Evolutionary conservation across 1,140 invertebrate genomes (phyloP).

Genomic region (Lepidurus packardi): DNA sequence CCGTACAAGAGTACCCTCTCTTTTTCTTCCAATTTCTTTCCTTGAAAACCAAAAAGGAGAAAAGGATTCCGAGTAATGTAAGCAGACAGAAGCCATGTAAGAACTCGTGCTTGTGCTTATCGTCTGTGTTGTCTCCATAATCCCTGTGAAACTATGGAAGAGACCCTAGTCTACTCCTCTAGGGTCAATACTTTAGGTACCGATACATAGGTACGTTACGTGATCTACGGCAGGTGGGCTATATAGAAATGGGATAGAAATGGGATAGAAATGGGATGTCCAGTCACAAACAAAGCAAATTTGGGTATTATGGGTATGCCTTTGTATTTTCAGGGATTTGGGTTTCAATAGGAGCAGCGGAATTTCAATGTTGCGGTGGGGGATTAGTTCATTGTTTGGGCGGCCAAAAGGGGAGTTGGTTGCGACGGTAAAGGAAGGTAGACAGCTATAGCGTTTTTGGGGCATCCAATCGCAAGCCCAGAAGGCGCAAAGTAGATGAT

Average conservation of each 20-base stretch:
- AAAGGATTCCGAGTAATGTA: not conserved
- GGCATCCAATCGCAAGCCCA: too few species aligned
- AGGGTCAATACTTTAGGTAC: not conserved
- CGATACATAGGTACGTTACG: not conserved
- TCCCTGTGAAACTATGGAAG: not conserved
- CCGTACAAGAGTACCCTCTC: not conserved
- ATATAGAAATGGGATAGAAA: not conserved
- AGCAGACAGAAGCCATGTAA: conserved; percentile 9
- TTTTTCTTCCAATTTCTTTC: not conserved
- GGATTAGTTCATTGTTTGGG: too few species aligned
- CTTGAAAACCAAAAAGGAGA: not conserved
- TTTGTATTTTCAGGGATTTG: too few species aligned
- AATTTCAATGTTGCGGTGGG: too few species aligned
- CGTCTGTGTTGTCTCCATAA: conserved; percentile 6
- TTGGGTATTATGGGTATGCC: too few species aligned
- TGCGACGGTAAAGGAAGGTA: too few species aligned
- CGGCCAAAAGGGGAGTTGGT: too few species aligned
- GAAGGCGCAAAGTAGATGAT: not conserved
- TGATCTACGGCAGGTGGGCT: not conserved
- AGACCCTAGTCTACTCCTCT: not conserved
- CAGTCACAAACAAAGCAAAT: too few species aligned
- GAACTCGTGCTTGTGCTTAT: not conserved
- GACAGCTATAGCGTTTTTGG: too few species aligned
- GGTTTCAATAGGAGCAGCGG: too few species aligned
- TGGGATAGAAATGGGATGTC: not conserved